Percentiles rank a stretch among this genome's conserved stretches.
Conservation (phyloP, 2,888 invertebrate species). For the Agonopterix heracliana region DNA sequence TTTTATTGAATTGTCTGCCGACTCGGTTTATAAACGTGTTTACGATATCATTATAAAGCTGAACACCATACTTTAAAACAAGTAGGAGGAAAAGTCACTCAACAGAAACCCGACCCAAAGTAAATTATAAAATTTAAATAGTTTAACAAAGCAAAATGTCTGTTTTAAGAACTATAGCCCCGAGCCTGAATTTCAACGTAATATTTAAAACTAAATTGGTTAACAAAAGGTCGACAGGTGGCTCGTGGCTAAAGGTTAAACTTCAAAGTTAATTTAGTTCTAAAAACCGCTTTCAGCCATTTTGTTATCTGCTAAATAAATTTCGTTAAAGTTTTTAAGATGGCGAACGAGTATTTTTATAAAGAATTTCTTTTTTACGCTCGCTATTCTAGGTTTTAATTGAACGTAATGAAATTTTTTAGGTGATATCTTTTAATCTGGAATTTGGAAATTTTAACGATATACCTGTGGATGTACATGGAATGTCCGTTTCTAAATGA, state of each 20-base stretch:
- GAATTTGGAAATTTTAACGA: no score
- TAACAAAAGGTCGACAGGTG: constrained; percentile 7
- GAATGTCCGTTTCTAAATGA: no score
- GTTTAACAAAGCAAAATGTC: constrained; percentile 4
- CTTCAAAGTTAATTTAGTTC: constrained; percentile 3
- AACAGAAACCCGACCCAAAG: neutral
- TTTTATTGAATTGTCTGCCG: no score
- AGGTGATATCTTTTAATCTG: no score
- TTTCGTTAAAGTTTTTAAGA: neutral
- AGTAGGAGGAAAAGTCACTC: neutral
- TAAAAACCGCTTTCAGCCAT: constrained; percentile 2
- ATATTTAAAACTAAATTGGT: constrained; percentile 10
- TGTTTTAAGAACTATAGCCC: constrained; percentile 19
- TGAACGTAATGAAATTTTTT: no score
- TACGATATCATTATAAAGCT: no score
- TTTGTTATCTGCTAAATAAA: constrained; percentile 3
- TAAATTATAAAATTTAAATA: neutral
- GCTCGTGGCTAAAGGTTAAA: constrained; percentile 1
- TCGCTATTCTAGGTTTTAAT: no score
- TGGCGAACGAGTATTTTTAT: neutral
- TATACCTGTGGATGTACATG: no score
- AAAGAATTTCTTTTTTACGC: no score
- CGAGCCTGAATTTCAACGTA: constrained; percentile 8
- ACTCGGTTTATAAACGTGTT: no score
- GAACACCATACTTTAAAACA: no score